Conservation (phyloP, 2,797 vertebrate genomes). For the Pagetopsis macropterus region DNA sequence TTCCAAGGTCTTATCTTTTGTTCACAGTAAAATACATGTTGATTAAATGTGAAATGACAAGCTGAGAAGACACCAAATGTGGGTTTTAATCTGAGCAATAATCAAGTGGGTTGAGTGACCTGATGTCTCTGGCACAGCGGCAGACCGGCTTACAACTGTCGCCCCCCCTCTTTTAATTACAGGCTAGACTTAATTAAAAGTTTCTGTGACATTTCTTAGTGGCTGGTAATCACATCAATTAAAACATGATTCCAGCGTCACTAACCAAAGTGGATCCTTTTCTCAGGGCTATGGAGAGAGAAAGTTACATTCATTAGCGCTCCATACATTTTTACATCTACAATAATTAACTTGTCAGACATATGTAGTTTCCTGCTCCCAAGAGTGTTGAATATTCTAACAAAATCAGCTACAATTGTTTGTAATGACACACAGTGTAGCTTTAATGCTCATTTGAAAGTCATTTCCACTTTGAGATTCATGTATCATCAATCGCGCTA, state of each 20-base stretch:
- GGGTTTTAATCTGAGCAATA: conserved; percentile 54
- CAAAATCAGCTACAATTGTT: conserved; percentile 36
- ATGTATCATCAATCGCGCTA: conserved; percentile 41
- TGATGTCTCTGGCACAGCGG: conserved; percentile 39
- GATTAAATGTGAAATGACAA: conserved; percentile 65
- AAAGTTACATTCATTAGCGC: conserved; percentile 50
- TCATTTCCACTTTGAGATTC: conserved; percentile 31
- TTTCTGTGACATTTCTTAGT: conserved; percentile 72
- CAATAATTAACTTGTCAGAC: conserved; percentile 43
- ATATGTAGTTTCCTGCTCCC: neutral
- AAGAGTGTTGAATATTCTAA: conserved; percentile 19
- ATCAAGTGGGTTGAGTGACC: conserved; percentile 67
- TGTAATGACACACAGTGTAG: conserved; percentile 35
- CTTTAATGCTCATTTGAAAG: conserved; percentile 43
- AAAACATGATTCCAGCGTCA: conserved; percentile 59
- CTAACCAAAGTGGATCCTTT: conserved; percentile 31
- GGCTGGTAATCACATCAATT: conserved; percentile 71
- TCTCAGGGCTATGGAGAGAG: neutral
- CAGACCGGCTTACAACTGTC: conserved; percentile 54
- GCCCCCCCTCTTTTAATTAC: conserved; percentile 62
- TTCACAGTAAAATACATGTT: conserved; percentile 48
- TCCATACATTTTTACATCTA: conserved; percentile 35
- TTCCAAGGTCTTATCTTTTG: conserved; percentile 46
- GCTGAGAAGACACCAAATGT: conserved; percentile 41
- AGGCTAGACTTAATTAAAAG: conserved; percentile 74